Evolutionary conservation across 2,888 invertebrate species (phyloP), one percentile per base, ranked within the genome.

Genomic region (Eulithis testata): DNA sequence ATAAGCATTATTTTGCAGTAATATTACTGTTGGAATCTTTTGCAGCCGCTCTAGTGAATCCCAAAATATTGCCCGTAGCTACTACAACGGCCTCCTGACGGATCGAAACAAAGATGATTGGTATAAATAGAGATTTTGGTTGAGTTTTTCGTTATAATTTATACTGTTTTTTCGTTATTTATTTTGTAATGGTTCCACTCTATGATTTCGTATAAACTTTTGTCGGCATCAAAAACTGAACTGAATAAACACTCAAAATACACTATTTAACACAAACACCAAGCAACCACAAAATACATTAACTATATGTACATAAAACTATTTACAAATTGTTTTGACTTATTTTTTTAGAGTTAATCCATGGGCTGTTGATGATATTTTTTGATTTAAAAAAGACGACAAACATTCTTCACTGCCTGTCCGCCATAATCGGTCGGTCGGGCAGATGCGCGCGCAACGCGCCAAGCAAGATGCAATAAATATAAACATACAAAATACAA

Each of bases 301-400:
- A 94, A 95, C 95, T 95, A 95, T 95, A 95, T 95, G 94, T 95
- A 95, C 95, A 95, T 94, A 88, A 90, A 93, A 94, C 95, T 95
- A 95, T 95, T 94, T 95, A 95, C 95, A 95, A 95, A 94, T 94
- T 94, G 94, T 94, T 63, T 58, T 47, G n/a, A 60, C 67, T 53
- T 63, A 95, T 93, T 94, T 94, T 93, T 92, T 93, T 94, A 93
- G 94, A 90, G 92, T 95, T 95, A 95, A 91, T 94, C 94, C 95
- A 95, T 95, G 94, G 94, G 95, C 93, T 94, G 92, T 88, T 87
- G 91, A 93, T 93, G 94, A 95, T 95, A 94, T 93, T 94, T 91
- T 91, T 88, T 88, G 95, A 93, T 93, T 91, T 88, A 89, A 84
- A 92, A 90, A 90, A 91, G 88, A 86, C 90, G 87, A 89, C 88